These are phyloP conservation scores for Aphyosemion australe DNA, from an alignment of 2,113 vertebrate species.

Conservation along the genomic window DNA sequence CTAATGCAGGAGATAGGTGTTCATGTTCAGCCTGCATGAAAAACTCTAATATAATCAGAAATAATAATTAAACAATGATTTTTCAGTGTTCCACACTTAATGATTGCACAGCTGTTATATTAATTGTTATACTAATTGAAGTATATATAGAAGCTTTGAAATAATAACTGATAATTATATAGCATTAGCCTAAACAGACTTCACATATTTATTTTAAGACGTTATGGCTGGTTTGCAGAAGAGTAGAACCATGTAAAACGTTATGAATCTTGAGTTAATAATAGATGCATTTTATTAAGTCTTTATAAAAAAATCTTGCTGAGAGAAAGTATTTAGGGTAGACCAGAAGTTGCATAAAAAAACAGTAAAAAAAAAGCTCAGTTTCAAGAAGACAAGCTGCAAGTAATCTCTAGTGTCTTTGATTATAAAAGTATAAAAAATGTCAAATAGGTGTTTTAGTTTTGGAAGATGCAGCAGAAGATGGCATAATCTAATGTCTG, in stretches of 20 bases:
- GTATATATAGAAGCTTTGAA: no score
- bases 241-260: constrained; percentile 3
- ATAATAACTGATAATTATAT: no score
- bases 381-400: constrained; percentile 20
- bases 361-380: no score
- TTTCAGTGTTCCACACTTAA: no score
- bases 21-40: no score
- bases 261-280: constrained; percentile 12
- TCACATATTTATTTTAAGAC: background rate
- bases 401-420: constrained; percentile 29
- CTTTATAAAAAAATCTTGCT: background rate
- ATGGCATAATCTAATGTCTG: background rate
- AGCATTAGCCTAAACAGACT: background rate
- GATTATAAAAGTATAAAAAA: constrained; percentile 39
- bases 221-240: background rate
- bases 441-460: constrained; percentile 10
- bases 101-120: no score
- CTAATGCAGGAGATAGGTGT: no score
- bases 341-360: constrained; percentile 36
- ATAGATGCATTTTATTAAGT: constrained; percentile 13
- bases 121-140: no score
- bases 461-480: background rate
- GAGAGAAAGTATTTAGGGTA: constrained; percentile 26
- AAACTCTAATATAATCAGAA: no score
- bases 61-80: no score